Base-by-base conservation (phyloP, 2,113 vertebrate species). In the Amphiprion ocellaris region DNA sequence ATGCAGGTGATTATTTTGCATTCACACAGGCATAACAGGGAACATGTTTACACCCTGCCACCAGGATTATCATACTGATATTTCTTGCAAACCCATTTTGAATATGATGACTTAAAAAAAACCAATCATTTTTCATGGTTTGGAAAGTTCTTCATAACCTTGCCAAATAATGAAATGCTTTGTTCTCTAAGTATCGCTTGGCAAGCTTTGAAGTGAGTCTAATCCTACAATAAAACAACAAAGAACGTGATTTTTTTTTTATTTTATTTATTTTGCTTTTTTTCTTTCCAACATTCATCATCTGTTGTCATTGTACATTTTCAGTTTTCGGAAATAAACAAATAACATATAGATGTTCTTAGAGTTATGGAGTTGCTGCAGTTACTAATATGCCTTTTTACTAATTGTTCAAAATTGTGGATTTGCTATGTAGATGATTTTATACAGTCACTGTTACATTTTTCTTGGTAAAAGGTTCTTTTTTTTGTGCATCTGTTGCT, bases 161-260 rank as follows among this genome's bases (percentile, higher is more conserved):
- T 73, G 41, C 52, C 55, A 73, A 44, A 63, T 50, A 67, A 55
- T 63, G 15, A 72, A 56, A 58, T n/a, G 47, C 21, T 49, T 71
- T 54, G 4, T 49, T 77, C 65, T 67, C 28, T 69, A n/a, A 73
- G 23, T 30, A 16, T 46, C 21, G 19, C 17, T 37, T 30, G 33
- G n/a, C 1, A 0, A 66, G 33, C 55, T 55, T 67, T 67, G 46
- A 66, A 46, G 37, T 44, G 23, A 37, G 12, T 65, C 41, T 56
- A 33, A 55, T 55, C 19, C 62, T 49, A 3, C 10, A 17, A 55
- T 24, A 62, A 39, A 10, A 47, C 9, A 37, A 55, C 21, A 53
- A 54, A 58, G 41, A 46, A 46, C 30, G 5, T 14, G 37, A 19
- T 30, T n/a, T 17, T 4, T 39, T 12, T 26, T 33, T 10, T 5